phyloP scores from a whole-genome alignment of 2,797 vertebrate species.

The Gila robusta region DNA sequence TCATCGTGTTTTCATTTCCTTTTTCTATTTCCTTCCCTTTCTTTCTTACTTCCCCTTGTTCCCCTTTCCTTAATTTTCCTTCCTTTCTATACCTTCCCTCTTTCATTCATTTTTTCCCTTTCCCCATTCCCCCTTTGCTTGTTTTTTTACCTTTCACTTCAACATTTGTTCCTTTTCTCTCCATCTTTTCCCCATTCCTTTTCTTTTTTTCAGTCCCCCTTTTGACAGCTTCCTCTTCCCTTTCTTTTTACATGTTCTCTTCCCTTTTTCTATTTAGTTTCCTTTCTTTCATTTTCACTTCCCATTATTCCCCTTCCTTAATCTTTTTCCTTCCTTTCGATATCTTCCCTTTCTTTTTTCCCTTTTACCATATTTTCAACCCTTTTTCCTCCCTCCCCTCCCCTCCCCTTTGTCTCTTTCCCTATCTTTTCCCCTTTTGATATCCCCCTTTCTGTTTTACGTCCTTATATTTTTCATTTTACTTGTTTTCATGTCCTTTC shows the following conservation, averaged over 20 bases:
- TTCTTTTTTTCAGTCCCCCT: too few species aligned
- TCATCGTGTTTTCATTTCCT: neutral
- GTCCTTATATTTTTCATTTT: neutral
- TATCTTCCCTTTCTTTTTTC: neutral
- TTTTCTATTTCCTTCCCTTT: neutral
- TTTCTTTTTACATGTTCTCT: too few species aligned
- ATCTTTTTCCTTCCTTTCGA: neutral
- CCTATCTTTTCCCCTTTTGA: neutral
- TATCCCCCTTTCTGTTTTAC: neutral
- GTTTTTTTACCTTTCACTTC: too few species aligned
- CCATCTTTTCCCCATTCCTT: too few species aligned
- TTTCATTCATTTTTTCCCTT: neutral
- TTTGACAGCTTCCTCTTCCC: too few species aligned
- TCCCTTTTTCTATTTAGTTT: too few species aligned
- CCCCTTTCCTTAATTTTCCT: neutral
- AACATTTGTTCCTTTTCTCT: too few species aligned
- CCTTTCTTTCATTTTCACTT: neutral
- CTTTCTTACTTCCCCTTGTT: neutral
- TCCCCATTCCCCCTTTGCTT: neutral
- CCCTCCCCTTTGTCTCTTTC: neutral
- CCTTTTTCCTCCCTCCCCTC: neutral
- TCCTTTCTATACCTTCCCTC: neutral
- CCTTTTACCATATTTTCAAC: neutral
- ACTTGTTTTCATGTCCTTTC: neutral
- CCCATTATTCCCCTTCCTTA: too few species aligned